phyloP scores from a whole-genome alignment of 2,797 vertebrate species.

The Centropyge bicolor region DNA sequence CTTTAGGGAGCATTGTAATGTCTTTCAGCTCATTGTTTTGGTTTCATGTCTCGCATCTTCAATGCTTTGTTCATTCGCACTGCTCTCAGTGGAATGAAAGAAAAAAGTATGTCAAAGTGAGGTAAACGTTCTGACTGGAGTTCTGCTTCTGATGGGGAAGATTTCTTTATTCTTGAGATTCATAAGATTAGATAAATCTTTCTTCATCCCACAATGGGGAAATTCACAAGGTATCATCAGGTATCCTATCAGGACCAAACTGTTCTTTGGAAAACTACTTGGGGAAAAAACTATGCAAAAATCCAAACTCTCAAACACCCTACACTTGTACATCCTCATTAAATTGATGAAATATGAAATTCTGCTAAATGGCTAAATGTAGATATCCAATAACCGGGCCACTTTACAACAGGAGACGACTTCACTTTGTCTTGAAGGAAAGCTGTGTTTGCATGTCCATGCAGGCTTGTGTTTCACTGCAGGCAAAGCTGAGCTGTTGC shows the following conservation, averaged over 20 bases:
- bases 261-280: not conserved
- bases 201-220: too few species aligned
- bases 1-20: not conserved
- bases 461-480: not conserved
- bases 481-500: constrained; percentile 1
- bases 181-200: too few species aligned
- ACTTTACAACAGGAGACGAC: not conserved
- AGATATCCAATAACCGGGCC: not conserved
- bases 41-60: not conserved
- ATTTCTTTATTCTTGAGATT: not conserved
- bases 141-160: not conserved
- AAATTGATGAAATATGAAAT: constrained; percentile 2
- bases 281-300: too few species aligned
- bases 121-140: not conserved
- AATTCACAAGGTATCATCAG: too few species aligned
- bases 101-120: not conserved
- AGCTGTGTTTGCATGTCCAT: constrained; percentile 10
- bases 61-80: not conserved
- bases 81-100: not conserved
- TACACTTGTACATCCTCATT: not conserved
- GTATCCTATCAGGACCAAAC: not conserved
- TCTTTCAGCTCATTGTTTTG: not conserved
- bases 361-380: not conserved
- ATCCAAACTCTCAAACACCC: not conserved
- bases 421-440: constrained; percentile 4